Conservation (phyloP, 2,888 invertebrate genomes). For the Troglohyphantes excavatus region DNA sequence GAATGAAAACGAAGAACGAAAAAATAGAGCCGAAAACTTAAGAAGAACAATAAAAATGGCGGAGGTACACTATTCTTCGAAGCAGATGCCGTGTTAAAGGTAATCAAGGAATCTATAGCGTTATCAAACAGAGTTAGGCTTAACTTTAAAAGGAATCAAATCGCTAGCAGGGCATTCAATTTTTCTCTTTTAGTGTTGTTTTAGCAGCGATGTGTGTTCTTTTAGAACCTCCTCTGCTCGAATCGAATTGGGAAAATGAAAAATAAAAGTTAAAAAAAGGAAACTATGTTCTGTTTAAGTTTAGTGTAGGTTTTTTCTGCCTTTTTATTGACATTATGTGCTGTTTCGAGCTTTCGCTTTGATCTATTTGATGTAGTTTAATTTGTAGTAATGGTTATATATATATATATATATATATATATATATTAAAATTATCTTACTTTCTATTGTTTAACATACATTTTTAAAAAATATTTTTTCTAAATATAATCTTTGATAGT, state of each 20-base stretch:
- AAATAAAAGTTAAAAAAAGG: neutral
- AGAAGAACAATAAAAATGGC: conserved; percentile 35
- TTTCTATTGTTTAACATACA: too few species aligned
- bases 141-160: conserved; percentile 45
- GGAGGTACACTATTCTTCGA: conserved; percentile 10
- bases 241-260: neutral
- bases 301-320: neutral
- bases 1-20: conserved; percentile 5
- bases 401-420: too few species aligned
- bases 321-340: too few species aligned
- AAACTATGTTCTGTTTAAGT: neutral
- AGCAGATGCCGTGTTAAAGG: conserved; percentile 48
- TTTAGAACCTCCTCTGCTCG: conserved; percentile 7
- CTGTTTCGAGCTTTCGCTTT: conserved; percentile 10
- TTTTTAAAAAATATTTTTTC: too few species aligned
- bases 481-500: too few species aligned
- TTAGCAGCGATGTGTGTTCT: neutral
- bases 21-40: neutral
- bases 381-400: too few species aligned
- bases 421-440: too few species aligned
- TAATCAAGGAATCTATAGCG: conserved; percentile 62
- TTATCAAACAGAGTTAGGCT: conserved; percentile 63
- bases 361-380: neutral
- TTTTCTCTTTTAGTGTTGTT: conserved; percentile 48
- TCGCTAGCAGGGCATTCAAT: conserved; percentile 34